These are phyloP conservation scores for Lasioglossum baleicum DNA, from an alignment of 1,140 invertebrate species.

Conservation along the genomic window DNA sequence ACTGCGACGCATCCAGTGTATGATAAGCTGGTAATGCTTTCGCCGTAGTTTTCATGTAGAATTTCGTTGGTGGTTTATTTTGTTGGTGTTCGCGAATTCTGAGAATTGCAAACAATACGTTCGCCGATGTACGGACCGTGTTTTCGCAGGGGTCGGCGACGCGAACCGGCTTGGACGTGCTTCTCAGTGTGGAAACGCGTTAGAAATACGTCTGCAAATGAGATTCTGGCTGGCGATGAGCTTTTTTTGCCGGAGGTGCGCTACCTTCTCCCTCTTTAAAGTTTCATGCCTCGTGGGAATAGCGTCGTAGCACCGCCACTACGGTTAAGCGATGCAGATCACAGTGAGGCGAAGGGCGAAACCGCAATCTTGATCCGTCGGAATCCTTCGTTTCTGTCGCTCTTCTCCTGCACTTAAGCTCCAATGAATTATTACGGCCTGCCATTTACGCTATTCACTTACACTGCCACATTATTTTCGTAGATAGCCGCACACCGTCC, in stretches of 20 bases:
- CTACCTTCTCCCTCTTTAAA: slow-evolving; percentile 60
- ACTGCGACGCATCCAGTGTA: too few species aligned
- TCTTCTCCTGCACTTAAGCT: slow-evolving; percentile 41
- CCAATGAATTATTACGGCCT: slow-evolving; percentile 36
- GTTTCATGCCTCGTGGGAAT: slow-evolving; percentile 67
- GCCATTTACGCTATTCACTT: slow-evolving; percentile 34
- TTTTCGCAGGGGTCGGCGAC: slow-evolving; percentile 7
- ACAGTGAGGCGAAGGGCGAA: slow-evolving; percentile 56
- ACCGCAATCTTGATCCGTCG: slow-evolving; percentile 58
- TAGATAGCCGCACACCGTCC: neutral
- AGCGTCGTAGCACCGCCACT: slow-evolving; percentile 60
- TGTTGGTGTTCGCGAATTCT: neutral
- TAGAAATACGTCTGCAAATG: slow-evolving; percentile 66
- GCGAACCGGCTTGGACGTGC: slow-evolving; percentile 39
- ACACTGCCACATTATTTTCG: slow-evolving; percentile 32
- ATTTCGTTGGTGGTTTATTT: neutral
- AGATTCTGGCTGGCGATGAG: slow-evolving; percentile 47
- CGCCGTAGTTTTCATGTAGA: too few species aligned
- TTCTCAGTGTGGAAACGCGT: slow-evolving; percentile 54
- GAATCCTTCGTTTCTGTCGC: slow-evolving; percentile 50
- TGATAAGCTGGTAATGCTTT: too few species aligned
- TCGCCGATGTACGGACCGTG: neutral
- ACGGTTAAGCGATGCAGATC: slow-evolving; percentile 65
- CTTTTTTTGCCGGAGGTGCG: slow-evolving; percentile 48
- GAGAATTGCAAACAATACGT: neutral